Base-by-base conservation (phyloP, 2,113 vertebrate genomes). In the Colistium nudipinnis region DNA sequence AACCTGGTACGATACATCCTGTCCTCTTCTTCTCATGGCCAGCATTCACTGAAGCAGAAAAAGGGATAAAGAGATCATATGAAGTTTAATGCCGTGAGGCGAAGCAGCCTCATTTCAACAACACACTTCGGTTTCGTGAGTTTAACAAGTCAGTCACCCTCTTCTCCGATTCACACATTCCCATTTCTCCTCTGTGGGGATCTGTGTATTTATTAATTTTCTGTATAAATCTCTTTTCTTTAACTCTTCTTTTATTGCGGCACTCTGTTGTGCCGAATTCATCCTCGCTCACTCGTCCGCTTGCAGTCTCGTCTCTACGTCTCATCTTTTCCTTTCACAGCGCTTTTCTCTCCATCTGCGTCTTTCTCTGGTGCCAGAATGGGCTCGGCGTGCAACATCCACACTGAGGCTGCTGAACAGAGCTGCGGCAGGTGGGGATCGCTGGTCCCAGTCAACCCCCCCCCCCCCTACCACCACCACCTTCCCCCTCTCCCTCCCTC, bases 371-470 rank as follows among this genome's bases (percentile, higher is more conserved):
- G 44, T 59, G 59, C 31, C 28, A 28, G 54, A 44, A 30, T 44
- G 67, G 45, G 62, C 51, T 47, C 71, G 64, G 24, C 52, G 41
- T 66, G 64, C 38, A 47, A 56, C 44, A 47, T 73, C 49, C 56
- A 43, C 52, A 59, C 62, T 48, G 38, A 55, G 54, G 36, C 65
- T 53, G 55, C 55, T 65, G 16, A 64, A 68, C 52, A 45, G 69
- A 70, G 75, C 67, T 22, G 57, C 53, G 47, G 78, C 84, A 89
- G 86, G 84, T 85, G 78, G 83, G n/a, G 56, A 70, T 76, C 16
- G 17, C 59, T 56, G 76, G 72, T 69, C 70, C 72, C 73, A 11
- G 31, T 28, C 25, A 20, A 17, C 44, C 64, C 54, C 74, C 54
- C 70, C 43, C 41, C 43, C 51, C 45, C 19, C 54, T 45, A 47